Base-by-base conservation (phyloP, 2,888 invertebrate genomes). In the Pinctada fucata region DNA sequence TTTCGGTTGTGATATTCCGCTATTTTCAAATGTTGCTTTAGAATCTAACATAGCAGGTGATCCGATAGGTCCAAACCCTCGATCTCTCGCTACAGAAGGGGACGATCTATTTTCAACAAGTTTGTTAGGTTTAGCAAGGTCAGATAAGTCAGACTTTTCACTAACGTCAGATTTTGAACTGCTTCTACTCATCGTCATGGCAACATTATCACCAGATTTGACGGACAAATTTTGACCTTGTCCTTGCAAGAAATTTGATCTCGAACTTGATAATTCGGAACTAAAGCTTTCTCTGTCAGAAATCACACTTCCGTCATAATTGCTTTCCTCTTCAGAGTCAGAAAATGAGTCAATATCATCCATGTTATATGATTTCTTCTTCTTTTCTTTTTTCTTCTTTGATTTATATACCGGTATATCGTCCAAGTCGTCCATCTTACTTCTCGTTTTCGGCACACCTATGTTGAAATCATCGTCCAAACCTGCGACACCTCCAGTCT, bases 161-260 rank as follows among this genome's bases (percentile, higher is more conserved):
- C 87, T 87, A 6, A 86, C 66, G 78, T 86, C 86, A 1, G 87
- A 87, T 66, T 79, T 81, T 3, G 88, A 87, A 81, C 87, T 86
- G 76, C 86, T 84, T 51, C 85, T 75, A 80, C 88, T 88, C 31
- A 82, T 80, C 48, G 75, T 16, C 50, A 51, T 64, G 31, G 51
- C 64, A 47, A 64, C 48, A n/a, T n/a, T 45, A 48, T 65, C 52
- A n/a, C 16, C 49, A 16, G n/a, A 63, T 13, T 48, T 45, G 6
- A 45, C 48, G 1, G 31, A 16, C 51, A 10, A 63, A 3, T 45
- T 47, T 47, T 68, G 16, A 45, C 68, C 68, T 8, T 65, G n/a
- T 45, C 58, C 72, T 31, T 31, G 31, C 31, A 31, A 31, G 31
- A 58, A 6, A 58, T 58, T 58, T 66, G 74, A 74, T 47, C 66